These are phyloP conservation scores for Margaritifera margaritifera DNA, from an alignment of 2,888 invertebrate genomes.

Conservation along the genomic window DNA sequence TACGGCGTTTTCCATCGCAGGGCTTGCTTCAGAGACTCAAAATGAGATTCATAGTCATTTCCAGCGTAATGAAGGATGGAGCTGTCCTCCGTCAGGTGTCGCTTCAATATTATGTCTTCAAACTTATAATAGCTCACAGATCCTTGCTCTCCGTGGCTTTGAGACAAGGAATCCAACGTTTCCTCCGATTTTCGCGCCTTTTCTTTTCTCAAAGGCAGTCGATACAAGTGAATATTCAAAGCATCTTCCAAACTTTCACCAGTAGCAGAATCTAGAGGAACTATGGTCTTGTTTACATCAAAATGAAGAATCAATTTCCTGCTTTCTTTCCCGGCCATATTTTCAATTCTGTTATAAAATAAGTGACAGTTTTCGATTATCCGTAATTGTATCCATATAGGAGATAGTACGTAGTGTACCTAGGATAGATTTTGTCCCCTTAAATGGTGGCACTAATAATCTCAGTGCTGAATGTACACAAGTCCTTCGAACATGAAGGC, in stretches of 20 bases:
- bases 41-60: background rate
- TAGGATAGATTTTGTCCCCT: too few relatives aligned
- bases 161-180: conserved; percentile 14
- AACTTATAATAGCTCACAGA: background rate
- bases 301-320: conserved; percentile 36
- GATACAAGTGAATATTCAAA: conserved; percentile 31
- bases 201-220: conserved; percentile 32
- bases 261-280: conserved; percentile 35
- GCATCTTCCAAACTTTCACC: conserved; percentile 35
- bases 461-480: too few relatives aligned
- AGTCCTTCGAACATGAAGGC: too few relatives aligned
- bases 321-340: background rate
- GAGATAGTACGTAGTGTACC: too few relatives aligned
- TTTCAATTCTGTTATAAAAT: too few relatives aligned
- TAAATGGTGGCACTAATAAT: too few relatives aligned
- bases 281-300: conserved; percentile 39
- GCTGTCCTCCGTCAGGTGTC: too few relatives aligned
- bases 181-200: conserved; percentile 27
- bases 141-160: conserved; percentile 4
- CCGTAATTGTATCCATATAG: too few relatives aligned
- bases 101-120: too few relatives aligned
- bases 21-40: too few relatives aligned
- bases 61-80: too few relatives aligned
- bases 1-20: conserved; percentile 9
- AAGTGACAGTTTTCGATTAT: too few relatives aligned